Base-by-base conservation (phyloP, 1,140 invertebrate genomes). In the Steinernema khuongi region DNA sequence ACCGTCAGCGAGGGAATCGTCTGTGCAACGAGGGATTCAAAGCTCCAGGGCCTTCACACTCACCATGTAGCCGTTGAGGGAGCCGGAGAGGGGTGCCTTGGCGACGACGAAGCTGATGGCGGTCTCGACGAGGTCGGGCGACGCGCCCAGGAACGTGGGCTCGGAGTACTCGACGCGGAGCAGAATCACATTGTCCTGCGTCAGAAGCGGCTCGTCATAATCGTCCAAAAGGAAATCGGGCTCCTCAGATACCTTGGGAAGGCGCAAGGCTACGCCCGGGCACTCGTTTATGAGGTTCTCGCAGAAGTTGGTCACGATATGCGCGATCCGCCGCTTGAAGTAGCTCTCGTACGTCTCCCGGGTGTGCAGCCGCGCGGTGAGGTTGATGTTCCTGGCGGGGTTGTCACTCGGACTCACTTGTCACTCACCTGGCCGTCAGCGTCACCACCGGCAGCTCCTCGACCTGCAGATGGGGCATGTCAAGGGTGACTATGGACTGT, bases 331-430 rank as follows among this genome's bases (percentile, higher is more conserved):
- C 75, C 83, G 41, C 30, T 84, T 85, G 72, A 84, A 85, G 70
- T 84, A 84, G 43, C 79, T 71, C 71, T 84, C 82, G 72, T 84
- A 85, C 7, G 81, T 74, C 60, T 84, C 83, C 32, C 77, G 79
- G 11, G 81, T 84, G 60, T 84, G 70, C 19, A 85, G 71, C 33
- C 44, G 50, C 1, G 81, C 80, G 31, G 76, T 74, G 19, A 85
- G 69, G 32, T 84, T 60, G 50, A 60, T 60, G 50, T 60, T 60
- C 19, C 50, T 60, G 50, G 4, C 11, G n/a, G 36, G 7, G n/a
- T 41, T 41, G 36, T 11, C 36, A 41, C 7, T 7, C 36, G 36
- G n/a, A 41, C 36, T 7, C n/a, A 41, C n/a, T n/a, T 41, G 50
- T 81, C 2, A 85, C 75, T 71, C 84, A 74, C 31, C 80, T 78